Base-by-base conservation (phyloP, 1,140 invertebrate genomes). In the Musca vetustissima region DNA sequence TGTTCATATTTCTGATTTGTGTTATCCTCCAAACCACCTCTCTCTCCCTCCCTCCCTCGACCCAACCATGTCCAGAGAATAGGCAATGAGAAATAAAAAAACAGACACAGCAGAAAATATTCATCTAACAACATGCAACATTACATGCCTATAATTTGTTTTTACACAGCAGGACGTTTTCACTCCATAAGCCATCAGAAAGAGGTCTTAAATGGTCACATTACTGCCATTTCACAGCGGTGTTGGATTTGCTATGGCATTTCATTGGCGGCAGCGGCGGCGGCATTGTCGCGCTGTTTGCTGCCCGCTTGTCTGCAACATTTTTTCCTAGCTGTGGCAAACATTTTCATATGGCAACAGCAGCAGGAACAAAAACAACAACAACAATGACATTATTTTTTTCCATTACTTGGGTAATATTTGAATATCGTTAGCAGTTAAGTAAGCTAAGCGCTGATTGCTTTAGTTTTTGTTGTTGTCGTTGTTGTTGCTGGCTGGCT, bases 71-170 rank as follows among this genome's bases (percentile, higher is more conserved):
- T 8, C 28, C 28, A 28, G 28, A 28, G 28, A 28, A 28, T 28
- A 28, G 8, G 3, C 8, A 28, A 28, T 8, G 8, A 28, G 8
- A 28, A 28, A 28, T 8, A 8, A 28, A 28, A 28, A 28, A 28
- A 28, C 3, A 28, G 28, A 6, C n/a, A n/a, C n/a, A n/a, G n/a
- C n/a, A n/a, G n/a, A 11, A 43, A 43, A 43, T 43, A 11, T 43
- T 13, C 57, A 61, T 61, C 57, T 61, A 61, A 71, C 76, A 79
- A 79, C 77, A 79, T 79, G 77, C 77, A 79, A 79, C 77, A 79
- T 79, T 79, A 79, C 77, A 79, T 79, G 77, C 77, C 74, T 79
- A 77, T 79, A 79, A 79, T 79, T 79, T 79, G 77, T 79, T 79
- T 79, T 79, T 75, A 79, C 74, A 79, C 77, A 79, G 77, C 77